Percentiles rank a stretch among this genome's conserved stretches.
These are phyloP conservation scores for Gambusia affinis DNA, from an alignment of 2,113 vertebrate genomes.

Conservation along the genomic window DNA sequence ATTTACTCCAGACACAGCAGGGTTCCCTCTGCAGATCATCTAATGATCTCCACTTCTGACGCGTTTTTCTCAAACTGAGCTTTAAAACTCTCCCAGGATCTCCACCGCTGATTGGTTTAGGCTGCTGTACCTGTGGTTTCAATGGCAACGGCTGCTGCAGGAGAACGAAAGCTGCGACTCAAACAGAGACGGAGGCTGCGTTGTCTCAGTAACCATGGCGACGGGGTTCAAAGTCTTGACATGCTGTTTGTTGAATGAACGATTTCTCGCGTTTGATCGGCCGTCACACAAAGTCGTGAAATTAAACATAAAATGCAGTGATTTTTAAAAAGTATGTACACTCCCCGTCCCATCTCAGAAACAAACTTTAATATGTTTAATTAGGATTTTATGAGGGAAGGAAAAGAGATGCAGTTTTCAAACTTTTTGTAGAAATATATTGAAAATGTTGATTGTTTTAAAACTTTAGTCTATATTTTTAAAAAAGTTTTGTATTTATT, in stretches of 20 bases:
- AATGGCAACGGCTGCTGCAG: conserved; percentile 4
- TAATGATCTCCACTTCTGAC: too few relatives aligned
- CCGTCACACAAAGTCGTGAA: too few relatives aligned
- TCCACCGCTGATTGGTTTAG: not conserved
- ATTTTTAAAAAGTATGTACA: not conserved
- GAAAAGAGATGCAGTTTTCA: too few relatives aligned
- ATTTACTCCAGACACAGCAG: too few relatives aligned
- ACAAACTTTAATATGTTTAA: not conserved
- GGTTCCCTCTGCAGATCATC: too few relatives aligned
- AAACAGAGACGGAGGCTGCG: not conserved
- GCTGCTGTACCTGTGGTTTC: not conserved
- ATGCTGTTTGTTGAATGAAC: not conserved
- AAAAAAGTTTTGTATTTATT: too few relatives aligned
- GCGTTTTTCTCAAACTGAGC: not conserved
- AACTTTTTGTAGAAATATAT: too few relatives aligned
- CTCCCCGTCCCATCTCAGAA: not conserved
- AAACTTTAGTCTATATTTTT: too few relatives aligned
- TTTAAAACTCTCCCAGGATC: not conserved
- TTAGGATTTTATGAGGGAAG: not conserved
- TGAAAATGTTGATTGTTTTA: too few relatives aligned
- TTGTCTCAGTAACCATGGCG: not conserved
- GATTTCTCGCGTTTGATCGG: not conserved
- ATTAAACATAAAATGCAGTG: too few relatives aligned
- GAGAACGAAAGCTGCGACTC: not conserved
- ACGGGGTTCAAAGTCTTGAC: not conserved